Base-by-base conservation (phyloP, 2,888 invertebrate genomes). In the Coleophora flavipennella region DNA sequence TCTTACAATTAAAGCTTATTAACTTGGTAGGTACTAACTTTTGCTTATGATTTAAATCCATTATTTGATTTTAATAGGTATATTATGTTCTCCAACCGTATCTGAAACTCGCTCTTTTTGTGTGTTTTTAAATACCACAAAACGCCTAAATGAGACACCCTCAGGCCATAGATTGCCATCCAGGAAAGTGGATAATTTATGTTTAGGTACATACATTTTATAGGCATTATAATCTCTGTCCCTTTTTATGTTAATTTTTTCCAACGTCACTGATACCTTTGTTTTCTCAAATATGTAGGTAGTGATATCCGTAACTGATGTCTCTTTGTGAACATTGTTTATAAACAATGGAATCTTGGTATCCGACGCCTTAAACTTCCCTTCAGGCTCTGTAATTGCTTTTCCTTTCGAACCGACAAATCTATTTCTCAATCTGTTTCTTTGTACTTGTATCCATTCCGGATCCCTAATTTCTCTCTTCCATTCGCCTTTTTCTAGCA, bases 1-100 rank as follows among this genome's bases (percentile, higher is more conserved):
- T 33, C 33, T 46, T 46, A 35, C 48, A 47, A 28, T 50, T 50
- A 31, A 48, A 50, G 11, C 40, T 47, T 33, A 28, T 38, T 14
- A 44, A 25, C 13, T 38, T 39, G 10, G 31, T 36, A 20, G 6
- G 20, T 20, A 4, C 20, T 20, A 20, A 20, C 3, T 20, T 6
- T 4, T 20, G 20, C 6, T 3, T 20, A 20, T 4, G 20, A 20
- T 6, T 20, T 20, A 20, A 20, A 20, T 20, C 20, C 20, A 20
- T 20, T 20, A 20, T 6, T 20, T 20, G 20, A 6, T 20, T 20
- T 4, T 4, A 20, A 6, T 4, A 20, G 20, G 3, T 6, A 6
- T 20, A 20, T 20, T 20, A n/a, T n/a, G n/a, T 20, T 20, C 20
- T 20, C 3, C 20, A 20, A 20, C 20, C 20, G 20, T 20, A 20